These are phyloP conservation scores for Dipodomys merriami DNA, from an alignment of 2,113 vertebrate species.

Conservation along the genomic window DNA sequence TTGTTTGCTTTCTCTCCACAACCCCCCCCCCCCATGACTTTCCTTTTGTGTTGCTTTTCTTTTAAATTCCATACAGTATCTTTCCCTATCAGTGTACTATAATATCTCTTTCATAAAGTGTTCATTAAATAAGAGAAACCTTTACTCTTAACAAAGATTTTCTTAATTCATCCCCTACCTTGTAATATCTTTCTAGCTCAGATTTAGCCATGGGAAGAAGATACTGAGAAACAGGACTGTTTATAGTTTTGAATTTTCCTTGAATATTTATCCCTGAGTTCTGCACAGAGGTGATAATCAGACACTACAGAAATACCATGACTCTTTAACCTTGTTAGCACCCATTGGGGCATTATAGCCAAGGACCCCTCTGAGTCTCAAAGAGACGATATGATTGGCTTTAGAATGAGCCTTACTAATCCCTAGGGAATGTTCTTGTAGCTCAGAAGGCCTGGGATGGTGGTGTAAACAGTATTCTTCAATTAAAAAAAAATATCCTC, in stretches of 20 bases:
- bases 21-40: background rate
- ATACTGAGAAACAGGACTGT: background rate
- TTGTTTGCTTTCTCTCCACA: background rate
- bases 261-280: constrained; percentile 17
- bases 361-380: background rate
- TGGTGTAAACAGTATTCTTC: background rate
- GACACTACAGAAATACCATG: background rate
- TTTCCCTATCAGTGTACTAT: constrained; percentile 36
- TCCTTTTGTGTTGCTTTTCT: constrained; percentile 29
- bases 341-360: background rate
- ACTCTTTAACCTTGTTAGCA: background rate
- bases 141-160: constrained; percentile 6
- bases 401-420: background rate
- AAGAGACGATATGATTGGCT: background rate
- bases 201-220: constrained; percentile 1
- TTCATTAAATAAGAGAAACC: constrained; percentile 52
- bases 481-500: background rate
- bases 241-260: background rate
- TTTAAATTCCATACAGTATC: constrained; percentile 28
- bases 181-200: constrained; percentile 45
- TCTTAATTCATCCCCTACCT: background rate
- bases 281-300: background rate
- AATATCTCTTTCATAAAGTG: background rate
- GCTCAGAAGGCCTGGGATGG: background rate
- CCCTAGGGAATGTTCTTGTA: background rate